These are phyloP conservation scores for Boulengeromyrus knoepffleri DNA, from an alignment of 2,113 vertebrate species.

Conservation along the genomic window DNA sequence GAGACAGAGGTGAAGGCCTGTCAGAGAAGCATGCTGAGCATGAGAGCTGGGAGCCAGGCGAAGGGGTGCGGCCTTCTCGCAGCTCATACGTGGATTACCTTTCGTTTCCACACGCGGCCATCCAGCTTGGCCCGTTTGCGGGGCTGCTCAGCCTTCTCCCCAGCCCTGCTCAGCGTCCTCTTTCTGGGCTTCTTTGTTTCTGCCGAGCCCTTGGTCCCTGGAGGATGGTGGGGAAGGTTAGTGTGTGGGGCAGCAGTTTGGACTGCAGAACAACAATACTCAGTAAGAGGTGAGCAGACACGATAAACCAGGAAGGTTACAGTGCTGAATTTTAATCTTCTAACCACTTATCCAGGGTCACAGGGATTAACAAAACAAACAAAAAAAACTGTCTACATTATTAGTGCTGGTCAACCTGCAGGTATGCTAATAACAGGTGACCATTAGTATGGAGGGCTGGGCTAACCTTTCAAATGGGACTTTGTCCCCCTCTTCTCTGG, in stretches of 20 bases:
- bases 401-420: not conserved
- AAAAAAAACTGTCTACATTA: not conserved
- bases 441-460: not conserved
- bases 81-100: constrained; percentile 23
- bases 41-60: not conserved
- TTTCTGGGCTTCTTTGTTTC: constrained; percentile 37
- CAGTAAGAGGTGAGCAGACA: not conserved
- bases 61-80: not conserved
- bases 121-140: constrained; percentile 41
- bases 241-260: not conserved
- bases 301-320: not conserved
- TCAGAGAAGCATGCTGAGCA: not conserved
- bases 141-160: constrained; percentile 26
- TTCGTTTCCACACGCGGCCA: constrained; percentile 36
- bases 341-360: not conserved
- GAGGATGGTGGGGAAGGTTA: not conserved
- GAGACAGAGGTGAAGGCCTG: not conserved
- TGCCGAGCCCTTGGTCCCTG: not conserved
- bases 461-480: constrained; percentile 19
- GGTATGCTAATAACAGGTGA: not conserved
- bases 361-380: not conserved
- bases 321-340: not conserved
- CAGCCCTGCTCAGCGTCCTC: not conserved
- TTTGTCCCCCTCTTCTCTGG: not conserved
- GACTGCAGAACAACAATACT: not conserved